These are phyloP conservation scores for Luperina nickerlii DNA, from an alignment of 2,888 invertebrate species.

Conservation along the genomic window DNA sequence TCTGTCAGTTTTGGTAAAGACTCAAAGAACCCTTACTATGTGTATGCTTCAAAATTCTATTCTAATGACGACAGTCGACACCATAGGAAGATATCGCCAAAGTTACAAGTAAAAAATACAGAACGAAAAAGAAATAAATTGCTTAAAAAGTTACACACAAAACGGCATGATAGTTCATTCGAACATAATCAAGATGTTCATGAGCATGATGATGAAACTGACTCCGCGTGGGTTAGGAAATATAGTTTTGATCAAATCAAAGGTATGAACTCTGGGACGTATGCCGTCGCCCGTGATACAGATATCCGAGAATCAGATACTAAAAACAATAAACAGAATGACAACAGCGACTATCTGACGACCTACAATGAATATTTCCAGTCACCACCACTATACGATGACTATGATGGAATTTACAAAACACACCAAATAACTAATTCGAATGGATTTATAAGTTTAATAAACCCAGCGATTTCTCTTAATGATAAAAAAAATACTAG, in stretches of 20 bases:
- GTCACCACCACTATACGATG: constrained; percentile 31
- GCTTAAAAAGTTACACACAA: neutral
- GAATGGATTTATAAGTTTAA: constrained; percentile 6
- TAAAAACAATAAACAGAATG: neutral
- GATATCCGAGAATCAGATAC: neutral
- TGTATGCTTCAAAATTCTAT: constrained; percentile 17
- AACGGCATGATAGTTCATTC: constrained; percentile 4
- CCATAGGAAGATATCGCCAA: neutral
- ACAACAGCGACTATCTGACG: neutral
- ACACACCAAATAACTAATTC: neutral
- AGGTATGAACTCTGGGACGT: neutral
- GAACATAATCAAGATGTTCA: constrained; percentile 10
- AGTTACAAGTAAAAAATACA: constrained; percentile 2
- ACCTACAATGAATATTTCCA: constrained; percentile 34
- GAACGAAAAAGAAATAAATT: constrained; percentile 1
- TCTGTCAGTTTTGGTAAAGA: constrained; percentile 16
- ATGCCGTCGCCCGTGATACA: neutral
- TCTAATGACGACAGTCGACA: constrained; percentile 11
- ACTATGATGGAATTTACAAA: constrained; percentile 34
- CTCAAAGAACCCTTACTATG: constrained; percentile 12
- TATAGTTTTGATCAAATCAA: constrained; percentile 14
- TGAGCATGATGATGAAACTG: constrained; percentile 5
- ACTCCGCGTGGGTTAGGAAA: constrained; percentile 14
- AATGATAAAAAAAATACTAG: constrained; percentile 5
- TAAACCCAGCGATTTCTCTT: constrained; percentile 8